Evolutionary conservation across 2,113 vertebrate species (phyloP).

Genomic region (Tupaia tana): DNA sequence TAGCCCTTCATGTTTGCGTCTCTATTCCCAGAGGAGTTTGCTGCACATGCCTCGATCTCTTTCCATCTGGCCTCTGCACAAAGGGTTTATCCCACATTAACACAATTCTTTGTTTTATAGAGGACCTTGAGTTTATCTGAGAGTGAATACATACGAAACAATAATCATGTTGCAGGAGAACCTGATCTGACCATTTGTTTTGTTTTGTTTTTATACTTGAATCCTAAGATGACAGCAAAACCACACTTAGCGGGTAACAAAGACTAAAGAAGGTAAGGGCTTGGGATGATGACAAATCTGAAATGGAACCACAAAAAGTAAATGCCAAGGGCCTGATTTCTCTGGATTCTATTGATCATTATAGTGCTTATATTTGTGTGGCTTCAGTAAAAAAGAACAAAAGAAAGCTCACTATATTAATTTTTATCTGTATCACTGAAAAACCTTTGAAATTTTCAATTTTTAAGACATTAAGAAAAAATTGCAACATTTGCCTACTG

Average conservation of each 20-base stretch:
- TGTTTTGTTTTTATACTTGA: neutral
- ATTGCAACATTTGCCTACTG: neutral
- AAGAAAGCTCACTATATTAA: neutral
- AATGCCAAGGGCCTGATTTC: neutral
- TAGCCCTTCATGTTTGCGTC: slow-evolving; percentile 42
- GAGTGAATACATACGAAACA: slow-evolving; percentile 61
- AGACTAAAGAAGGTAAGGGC: slow-evolving; percentile 69
- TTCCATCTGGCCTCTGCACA: slow-evolving; percentile 80
- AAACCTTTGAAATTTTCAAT: neutral
- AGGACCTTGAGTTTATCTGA: slow-evolving; percentile 68
- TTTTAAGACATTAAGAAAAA: neutral
- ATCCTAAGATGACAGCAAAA: slow-evolving; percentile 56
- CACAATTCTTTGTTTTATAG: slow-evolving; percentile 78
- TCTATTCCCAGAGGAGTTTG: slow-evolving; percentile 69
- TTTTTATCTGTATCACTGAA: neutral
- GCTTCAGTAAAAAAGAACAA: slow-evolving; percentile 18
- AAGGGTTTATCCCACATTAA: slow-evolving; percentile 65
- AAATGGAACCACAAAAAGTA: slow-evolving; percentile 8
- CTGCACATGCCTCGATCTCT: slow-evolving; percentile 66
- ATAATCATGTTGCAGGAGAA: slow-evolving; percentile 38
- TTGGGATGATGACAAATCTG: slow-evolving; percentile 18
- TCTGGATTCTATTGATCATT: neutral
- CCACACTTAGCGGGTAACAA: slow-evolving; percentile 57
- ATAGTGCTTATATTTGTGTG: neutral
- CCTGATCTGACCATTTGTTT: slow-evolving; percentile 22